Evolutionary conservation across 2,888 invertebrate genomes (phyloP), one percentile per base, ranked within the genome.

Genomic region (Eilema sororculum): DNA sequence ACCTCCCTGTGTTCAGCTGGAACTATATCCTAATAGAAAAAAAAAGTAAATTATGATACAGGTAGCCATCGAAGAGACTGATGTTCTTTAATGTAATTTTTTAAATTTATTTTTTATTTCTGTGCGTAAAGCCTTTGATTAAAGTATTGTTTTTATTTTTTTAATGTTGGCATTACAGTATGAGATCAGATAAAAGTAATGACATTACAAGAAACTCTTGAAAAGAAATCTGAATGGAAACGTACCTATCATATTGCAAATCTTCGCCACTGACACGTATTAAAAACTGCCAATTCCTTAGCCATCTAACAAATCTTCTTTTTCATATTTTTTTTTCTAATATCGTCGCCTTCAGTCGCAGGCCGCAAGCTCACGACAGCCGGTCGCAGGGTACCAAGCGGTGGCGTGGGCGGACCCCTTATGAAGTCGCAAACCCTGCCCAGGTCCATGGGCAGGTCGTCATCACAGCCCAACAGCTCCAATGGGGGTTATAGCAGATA

Each of bases 391-490:
- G 93, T 96, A 56, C 95, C 96, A 3, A 96, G 97, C 74, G 95
- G 96, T 3, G 95, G 96, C 3, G 95, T 96, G 9, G 96, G 97
- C 12, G 96, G 96, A 0, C 96, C 96, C 10, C 95, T 97, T 75
- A 97, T 97, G 89, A 98, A 98, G 93, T 98, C 98, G 65, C 98
- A 98, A 93, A 98, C 98, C 3, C 93, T 98, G 76, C 98, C 98
- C 0, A 96, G 98, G 68, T 98, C 97, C 69, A 97, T 98, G 96
- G 98, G 98, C 61, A 93, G 96, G 70, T 94, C 96, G 0, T 91
- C 96, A 0, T 95, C 95, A 3, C 95, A 96, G 76, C 95, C 96
- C 0, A 96, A 95, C 81, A 96, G 96, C 67, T 95, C 96, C 33
- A 90, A 95, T 57, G 93, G 94, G 1, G 80, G 89, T 69, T 90